Percentiles rank a stretch among this genome's conserved stretches.
These are phyloP conservation scores for Macrocentrus cingulum DNA, from an alignment of 1,140 invertebrate species.

Conservation along the genomic window DNA sequence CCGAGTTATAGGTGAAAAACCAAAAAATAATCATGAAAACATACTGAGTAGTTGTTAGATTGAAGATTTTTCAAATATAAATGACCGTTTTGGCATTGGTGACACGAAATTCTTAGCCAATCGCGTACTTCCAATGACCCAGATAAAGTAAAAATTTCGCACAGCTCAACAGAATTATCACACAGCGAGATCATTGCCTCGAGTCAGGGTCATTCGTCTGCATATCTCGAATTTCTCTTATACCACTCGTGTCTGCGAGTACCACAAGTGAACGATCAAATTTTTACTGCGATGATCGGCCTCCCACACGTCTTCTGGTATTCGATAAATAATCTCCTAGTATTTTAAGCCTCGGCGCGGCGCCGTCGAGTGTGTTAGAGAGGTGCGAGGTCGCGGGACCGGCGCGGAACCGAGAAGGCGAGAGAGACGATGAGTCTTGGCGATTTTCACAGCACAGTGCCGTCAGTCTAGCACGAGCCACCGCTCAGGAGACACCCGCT, in stretches of 20 bases:
- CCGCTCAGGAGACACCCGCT: constrained; percentile 52
- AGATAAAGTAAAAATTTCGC: constrained; percentile 8
- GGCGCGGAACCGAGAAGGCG: constrained; percentile 27
- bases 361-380: constrained; percentile 16
- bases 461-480: constrained; percentile 56
- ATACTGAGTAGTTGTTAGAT: too few relatives aligned
- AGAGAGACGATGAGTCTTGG: constrained; percentile 34
- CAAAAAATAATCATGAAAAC: too few relatives aligned
- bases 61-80: too few relatives aligned
- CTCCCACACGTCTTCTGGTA: not conserved
- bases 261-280: not conserved
- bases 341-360: constrained; percentile 23
- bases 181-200: constrained; percentile 17
- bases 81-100: too few relatives aligned
- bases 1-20: too few relatives aligned
- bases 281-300: not conserved
- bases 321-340: constrained; percentile 21
- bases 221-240: too few relatives aligned
- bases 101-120: not conserved
- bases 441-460: constrained; percentile 31
- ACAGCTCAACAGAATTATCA: not conserved
- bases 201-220: constrained; percentile 13
- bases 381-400: constrained; percentile 30
- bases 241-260: too few relatives aligned
- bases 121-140: not conserved